Base-by-base conservation (phyloP, 2,113 vertebrate species). In the Crotalus viridis region DNA sequence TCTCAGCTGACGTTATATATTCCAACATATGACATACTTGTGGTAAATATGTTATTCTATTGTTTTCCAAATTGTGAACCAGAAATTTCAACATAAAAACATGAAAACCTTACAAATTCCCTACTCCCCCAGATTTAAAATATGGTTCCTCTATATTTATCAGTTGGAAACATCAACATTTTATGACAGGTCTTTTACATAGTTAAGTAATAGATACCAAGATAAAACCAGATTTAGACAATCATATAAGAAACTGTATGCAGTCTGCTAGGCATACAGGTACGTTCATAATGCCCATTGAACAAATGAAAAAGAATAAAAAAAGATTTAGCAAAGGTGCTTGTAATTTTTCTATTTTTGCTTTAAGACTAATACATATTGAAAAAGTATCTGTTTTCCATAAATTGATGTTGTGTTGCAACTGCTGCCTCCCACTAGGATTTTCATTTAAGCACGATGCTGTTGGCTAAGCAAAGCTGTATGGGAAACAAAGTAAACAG, bases 381-480 rank as follows among this genome's bases (percentile, higher is more conserved):
- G 7, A 94, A 94, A 81, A 94, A 93, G 5, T 0, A 2, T 93
- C 94, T 96, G 96, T 95, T 97, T 96, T 88, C 57, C 93, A 93
- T 96, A 96, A 96, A 94, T 96, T 96, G 90, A 69, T 64, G 26
- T 92, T 94, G n/a, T 91, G 95, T 89, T 95, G 87, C 0, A 0
- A 93, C 94, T 95, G 57, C 85, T 96, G 86, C 96, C 95, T 96
- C 96, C 95, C 94, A 94, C 91, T 48, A 95, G 93, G 94, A 90
- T 90, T 96, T 96, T 85, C 92, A 92, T n/a, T 93, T 96, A 93
- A 96, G 94, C 74, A n/a, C 86, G 81, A 93, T 93, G 89, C 26
- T 93, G 26, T 96, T 92, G 93, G 94, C 91, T 90, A 96, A 96
- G 95, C 89, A 96, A 93, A 95, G 93, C 95, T 96, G 94, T 10